These are phyloP conservation scores for Dioctria linearis DNA, from an alignment of 2,888 invertebrate genomes.

Conservation along the genomic window DNA sequence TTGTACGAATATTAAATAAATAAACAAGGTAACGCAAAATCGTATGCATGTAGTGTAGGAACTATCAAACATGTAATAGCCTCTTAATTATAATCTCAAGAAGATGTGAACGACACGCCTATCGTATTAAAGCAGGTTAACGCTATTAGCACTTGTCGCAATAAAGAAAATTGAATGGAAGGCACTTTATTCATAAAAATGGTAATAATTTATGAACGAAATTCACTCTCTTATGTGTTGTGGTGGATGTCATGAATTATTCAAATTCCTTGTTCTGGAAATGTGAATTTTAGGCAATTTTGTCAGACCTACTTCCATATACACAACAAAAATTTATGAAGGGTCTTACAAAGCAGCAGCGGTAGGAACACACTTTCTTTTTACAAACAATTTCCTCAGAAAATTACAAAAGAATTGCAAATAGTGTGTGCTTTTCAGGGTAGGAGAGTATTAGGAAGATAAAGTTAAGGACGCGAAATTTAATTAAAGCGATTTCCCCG, in stretches of 20 bases:
- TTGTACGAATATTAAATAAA: not conserved
- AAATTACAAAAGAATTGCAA: not conserved
- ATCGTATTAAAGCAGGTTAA: conserved; percentile 26
- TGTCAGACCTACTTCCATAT: not conserved
- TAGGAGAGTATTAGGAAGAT: too few species aligned
- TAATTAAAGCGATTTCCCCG: conserved; percentile 35
- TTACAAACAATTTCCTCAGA: conserved; percentile 14
- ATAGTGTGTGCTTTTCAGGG: not conserved
- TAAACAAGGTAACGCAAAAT: too few species aligned
- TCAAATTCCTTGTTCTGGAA: conserved; percentile 33
- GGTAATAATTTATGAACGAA: conserved; percentile 33
- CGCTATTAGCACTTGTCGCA: conserved; percentile 44
- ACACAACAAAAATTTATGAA: too few species aligned
- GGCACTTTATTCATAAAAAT: conserved; percentile 39
- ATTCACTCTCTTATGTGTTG: not conserved
- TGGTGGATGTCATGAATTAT: conserved; percentile 22
- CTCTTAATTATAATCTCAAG: not conserved
- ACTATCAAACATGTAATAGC: too few species aligned
- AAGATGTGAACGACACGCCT: not conserved
- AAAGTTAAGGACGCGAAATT: not conserved
- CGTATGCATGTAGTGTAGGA: too few species aligned
- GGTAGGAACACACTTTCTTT: not conserved
- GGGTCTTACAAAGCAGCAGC: too few species aligned
- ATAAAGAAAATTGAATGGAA: conserved; percentile 50
- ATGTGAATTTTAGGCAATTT: conserved; percentile 30